Evolutionary conservation across 1,140 invertebrate genomes (phyloP).

Genomic region (Cheumatopsyche charites): DNA sequence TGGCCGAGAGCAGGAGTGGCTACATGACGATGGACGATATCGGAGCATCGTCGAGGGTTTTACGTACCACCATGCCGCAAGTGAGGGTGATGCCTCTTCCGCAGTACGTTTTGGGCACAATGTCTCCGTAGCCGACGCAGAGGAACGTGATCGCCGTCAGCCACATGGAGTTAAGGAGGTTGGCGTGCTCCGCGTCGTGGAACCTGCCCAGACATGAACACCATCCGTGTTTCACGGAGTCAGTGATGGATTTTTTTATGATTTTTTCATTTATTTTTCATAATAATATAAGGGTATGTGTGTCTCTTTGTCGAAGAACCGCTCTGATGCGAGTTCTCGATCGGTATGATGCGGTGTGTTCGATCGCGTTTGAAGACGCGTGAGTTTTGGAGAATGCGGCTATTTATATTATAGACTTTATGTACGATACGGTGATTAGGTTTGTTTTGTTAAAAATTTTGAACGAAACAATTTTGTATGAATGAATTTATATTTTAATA

Average conservation of each 20-base stretch:
- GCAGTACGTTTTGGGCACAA: slow-evolving; percentile 94
- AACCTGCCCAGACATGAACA: slow-evolving; percentile 65
- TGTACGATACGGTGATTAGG: too few relatives aligned
- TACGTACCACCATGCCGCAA: slow-evolving; percentile 92
- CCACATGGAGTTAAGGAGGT: slow-evolving; percentile 93
- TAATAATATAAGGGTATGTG: too few relatives aligned
- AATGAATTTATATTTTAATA: too few relatives aligned
- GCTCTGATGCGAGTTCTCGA: too few relatives aligned
- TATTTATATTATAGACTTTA: too few relatives aligned
- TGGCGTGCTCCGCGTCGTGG: slow-evolving; percentile 86
- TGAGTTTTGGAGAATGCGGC: too few relatives aligned
- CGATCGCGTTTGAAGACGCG: too few relatives aligned
- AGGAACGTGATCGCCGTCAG: slow-evolving; percentile 89
- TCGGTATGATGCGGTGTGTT: too few relatives aligned
- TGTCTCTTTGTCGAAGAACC: too few relatives aligned
- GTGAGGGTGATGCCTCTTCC: slow-evolving; percentile 88
- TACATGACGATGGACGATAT: not conserved
- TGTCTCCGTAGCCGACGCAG: slow-evolving; percentile 83
- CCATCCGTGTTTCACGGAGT: slow-evolving; percentile 3
- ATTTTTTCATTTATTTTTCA: slow-evolving; percentile 1
- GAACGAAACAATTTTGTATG: too few relatives aligned
- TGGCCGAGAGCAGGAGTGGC: too few relatives aligned
- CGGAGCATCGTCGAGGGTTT: slow-evolving; percentile 31
- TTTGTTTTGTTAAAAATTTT: too few relatives aligned
- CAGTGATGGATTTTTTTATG: slow-evolving; percentile 18